Base-by-base conservation (phyloP, 2,113 vertebrate species). In the Grammomys dolichurus region DNA sequence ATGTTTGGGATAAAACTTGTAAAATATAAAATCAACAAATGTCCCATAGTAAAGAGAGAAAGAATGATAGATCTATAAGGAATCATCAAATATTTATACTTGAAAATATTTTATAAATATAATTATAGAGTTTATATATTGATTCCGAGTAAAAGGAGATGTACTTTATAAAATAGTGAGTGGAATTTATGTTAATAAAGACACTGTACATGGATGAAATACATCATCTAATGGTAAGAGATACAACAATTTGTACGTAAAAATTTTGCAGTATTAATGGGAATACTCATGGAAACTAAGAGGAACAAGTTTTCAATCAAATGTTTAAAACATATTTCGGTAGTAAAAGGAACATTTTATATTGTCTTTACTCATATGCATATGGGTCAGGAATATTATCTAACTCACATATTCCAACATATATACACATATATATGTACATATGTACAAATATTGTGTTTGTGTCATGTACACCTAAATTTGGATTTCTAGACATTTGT, bases 61-160 rank as follows among this genome's bases (percentile, higher is more conserved):
- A 58, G 0, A 87, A 12, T 81, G 85, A 40, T 69, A 76, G 33
- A 90, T 4, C 0, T 60, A 56, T 63, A 87, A 2, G 26, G 7
- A 91, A 69, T 72, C 28, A 81, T 3, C 90, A 85, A 24, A 19
- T n/a, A 36, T n/a, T 17, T 70, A 70, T 70, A 70, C n/a, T 17
- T n/a, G 40, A 16, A 94, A 95, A 58, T 56, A 4, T 69, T 88
- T 46, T 19, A 33, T 33, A 77, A 90, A 51, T 93, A 60, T 76
- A 0, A 36, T 60, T 48, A 56, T 46, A 60, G 31, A 87, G 0
- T 73, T 93, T 58, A 89, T 1, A 90, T 46, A 86, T 16, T 20
- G 7, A 88, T 16, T 0, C 56, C 22, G 26, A 81, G 60, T 78
- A 26, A 20, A 51, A 63, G 36, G 7, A 89, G 6, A 20, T 40